phyloP scores from a whole-genome alignment of 1,140 invertebrate species.

The Reticulitermes speratus region DNA sequence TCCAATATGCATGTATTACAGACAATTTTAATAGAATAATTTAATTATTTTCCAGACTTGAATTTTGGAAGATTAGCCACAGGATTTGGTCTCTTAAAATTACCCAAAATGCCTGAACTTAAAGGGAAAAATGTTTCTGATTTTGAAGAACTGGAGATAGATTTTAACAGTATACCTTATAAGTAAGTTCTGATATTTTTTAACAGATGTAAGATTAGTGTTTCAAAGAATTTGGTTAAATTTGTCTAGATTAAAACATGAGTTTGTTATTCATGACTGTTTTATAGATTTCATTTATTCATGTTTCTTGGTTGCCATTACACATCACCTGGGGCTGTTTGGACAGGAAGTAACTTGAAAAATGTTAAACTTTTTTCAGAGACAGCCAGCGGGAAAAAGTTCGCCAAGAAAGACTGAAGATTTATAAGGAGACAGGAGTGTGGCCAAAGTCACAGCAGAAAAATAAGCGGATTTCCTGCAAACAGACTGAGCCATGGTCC shows the following conservation, averaged over 20 bases:
- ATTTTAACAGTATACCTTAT: constrained; percentile 77
- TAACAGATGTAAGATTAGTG: too few species aligned
- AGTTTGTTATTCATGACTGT: too few species aligned
- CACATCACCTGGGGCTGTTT: neutral
- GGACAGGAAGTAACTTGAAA: too few species aligned
- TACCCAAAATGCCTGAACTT: constrained; percentile 95
- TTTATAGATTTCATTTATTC: neutral
- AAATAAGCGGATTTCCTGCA: constrained; percentile 48
- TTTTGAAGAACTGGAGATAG: constrained; percentile 66
- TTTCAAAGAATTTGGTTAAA: too few species aligned
- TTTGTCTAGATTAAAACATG: too few species aligned
- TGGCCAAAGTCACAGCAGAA: constrained; percentile 72
- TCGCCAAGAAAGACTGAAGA: constrained; percentile 68
- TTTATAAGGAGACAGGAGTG: constrained; percentile 69
- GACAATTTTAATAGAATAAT: too few species aligned
- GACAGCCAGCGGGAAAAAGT: constrained; percentile 77
- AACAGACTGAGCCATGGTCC: constrained; percentile 75
- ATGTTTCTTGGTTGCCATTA: neutral
- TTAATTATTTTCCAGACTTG: constrained; percentile 60
- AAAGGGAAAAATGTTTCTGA: constrained; percentile 65
- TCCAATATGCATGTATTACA: too few species aligned
- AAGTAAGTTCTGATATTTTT: constrained; percentile 47
- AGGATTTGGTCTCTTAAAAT: constrained; percentile 83
- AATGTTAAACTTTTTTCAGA: neutral
- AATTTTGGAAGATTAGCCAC: constrained; percentile 82